Evolutionary conservation across 2,113 vertebrate species (phyloP).

Genomic region (Phalacrocorax aristotelis): DNA sequence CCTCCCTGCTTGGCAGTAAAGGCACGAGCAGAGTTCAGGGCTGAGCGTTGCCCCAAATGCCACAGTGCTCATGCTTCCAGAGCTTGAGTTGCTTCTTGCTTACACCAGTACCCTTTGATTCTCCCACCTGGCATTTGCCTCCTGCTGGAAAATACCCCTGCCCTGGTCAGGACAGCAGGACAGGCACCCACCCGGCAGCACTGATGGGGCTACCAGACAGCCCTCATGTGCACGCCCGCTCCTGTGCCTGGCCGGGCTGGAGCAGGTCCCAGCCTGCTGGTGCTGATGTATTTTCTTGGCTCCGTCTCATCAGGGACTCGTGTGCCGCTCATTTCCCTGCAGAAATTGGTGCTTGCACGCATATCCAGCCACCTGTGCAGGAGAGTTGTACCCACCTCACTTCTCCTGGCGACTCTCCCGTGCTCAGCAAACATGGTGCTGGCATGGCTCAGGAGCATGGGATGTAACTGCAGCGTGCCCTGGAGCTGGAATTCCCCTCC

Average conservation of each 20-base stretch:
- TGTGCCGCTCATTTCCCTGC: not conserved
- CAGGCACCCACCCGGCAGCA: fast-evolving
- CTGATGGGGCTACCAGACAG: not conserved
- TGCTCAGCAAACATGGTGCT: not conserved
- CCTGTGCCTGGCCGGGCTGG: not conserved
- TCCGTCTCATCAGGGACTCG: not conserved
- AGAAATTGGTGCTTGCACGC: not conserved
- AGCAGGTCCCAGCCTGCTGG: not conserved
- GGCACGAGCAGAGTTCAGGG: not conserved
- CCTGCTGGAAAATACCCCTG: not conserved
- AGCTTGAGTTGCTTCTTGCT: not conserved
- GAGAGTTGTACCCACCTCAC: too few relatives aligned
- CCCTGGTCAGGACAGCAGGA: not conserved
- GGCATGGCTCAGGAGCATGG: not conserved
- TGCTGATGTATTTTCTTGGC: not conserved
- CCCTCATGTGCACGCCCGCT: fast-evolving
- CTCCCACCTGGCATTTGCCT: not conserved
- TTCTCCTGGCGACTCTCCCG: not conserved
- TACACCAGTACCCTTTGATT: not conserved
- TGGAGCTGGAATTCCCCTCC: not conserved
- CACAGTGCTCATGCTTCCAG: not conserved
- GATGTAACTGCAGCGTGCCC: not conserved
- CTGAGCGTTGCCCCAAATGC: not conserved
- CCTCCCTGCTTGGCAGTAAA: not conserved
- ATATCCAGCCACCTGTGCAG: not conserved